Conservation (phyloP, 1,140 invertebrate species). For the Drosophila hydei region DNA sequence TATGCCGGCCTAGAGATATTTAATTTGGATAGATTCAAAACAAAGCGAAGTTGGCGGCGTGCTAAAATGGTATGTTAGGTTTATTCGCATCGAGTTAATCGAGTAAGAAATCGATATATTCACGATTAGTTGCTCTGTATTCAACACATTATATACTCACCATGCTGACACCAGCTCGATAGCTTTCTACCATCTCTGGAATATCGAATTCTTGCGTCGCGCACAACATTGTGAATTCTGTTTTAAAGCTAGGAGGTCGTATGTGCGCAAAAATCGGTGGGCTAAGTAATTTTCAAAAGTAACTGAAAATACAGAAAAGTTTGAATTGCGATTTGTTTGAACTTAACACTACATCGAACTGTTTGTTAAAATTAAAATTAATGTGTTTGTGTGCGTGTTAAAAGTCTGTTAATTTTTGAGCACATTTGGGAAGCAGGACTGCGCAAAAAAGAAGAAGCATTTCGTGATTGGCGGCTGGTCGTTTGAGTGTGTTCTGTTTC, state of each 20-base stretch:
- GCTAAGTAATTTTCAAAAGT: slow-evolving; percentile 54
- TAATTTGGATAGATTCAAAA: not conserved
- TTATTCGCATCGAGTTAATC: not conserved
- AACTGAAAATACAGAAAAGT: slow-evolving; percentile 45
- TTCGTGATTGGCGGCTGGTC: slow-evolving; percentile 60
- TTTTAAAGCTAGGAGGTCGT: slow-evolving; percentile 58
- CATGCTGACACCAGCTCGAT: slow-evolving; percentile 20
- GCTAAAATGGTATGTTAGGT: not conserved
- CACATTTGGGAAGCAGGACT: slow-evolving; percentile 52
- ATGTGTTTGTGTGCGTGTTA: slow-evolving; percentile 40
- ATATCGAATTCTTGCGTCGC: slow-evolving; percentile 33
- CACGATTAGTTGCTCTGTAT: not conserved
- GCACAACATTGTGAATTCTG: slow-evolving; percentile 54
- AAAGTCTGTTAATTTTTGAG: slow-evolving; percentile 44
- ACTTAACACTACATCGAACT: slow-evolving; percentile 38
- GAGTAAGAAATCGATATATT: slow-evolving; percentile 18
- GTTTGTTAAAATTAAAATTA: slow-evolving; percentile 38
- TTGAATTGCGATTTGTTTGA: slow-evolving; percentile 30
- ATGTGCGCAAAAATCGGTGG: slow-evolving; percentile 57
- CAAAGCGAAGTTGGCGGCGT: slow-evolving; percentile 2
- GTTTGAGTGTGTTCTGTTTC: slow-evolving; percentile 37
- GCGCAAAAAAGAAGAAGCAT: slow-evolving; percentile 54
- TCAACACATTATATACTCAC: slow-evolving; percentile 26
- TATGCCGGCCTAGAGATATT: not conserved
- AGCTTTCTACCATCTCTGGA: slow-evolving; percentile 9